Evolutionary conservation across 2,888 invertebrate genomes (phyloP), one percentile per base, ranked within the genome.

Genomic region (Leptogaster cylindrica): DNA sequence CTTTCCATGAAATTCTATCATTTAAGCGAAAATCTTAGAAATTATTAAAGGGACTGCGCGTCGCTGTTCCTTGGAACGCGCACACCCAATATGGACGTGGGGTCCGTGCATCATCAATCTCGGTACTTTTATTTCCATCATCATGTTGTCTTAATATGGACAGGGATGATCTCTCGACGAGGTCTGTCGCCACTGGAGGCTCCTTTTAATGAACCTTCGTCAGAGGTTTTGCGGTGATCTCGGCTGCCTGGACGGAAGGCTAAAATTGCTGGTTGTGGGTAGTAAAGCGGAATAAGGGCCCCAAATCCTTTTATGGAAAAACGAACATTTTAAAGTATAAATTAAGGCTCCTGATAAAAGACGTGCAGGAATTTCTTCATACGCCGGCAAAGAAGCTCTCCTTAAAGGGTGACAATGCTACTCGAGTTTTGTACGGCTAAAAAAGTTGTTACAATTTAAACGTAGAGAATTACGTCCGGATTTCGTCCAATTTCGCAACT

Each of bases 281-380:
- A 12, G 23, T 20, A 20, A 25, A 23, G 33, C 23, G 7, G 12
- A 36, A 39, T 55, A 55, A 55, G 55, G 55, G 55, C 39, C 31
- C 31, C 31, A 20, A 36, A 36, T 36, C 39, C 55, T 39, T 55
- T 55, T 55, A 36, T 36, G 33, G 55, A 39, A 33, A 36, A 12
- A 18, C 36, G 39, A 23, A 36, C 55, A 55, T 16, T 31, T 55
- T 55, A 55, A 55, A 39, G 25, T 55, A 55, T 55, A 55, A 55
- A 55, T 55, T 55, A 55, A 25, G 20, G 36, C 39, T 36, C 31
- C 25, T 55, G 36, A 55, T 55, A 36, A 20, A 25, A 12, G n/a
- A 55, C 55, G 55, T 55, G 55, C 55, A 23, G 55, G 55, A 55
- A 55, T 55, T 55, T 39, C 18, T 20, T 55, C 36, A n/a, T n/a